Conservation (phyloP, 1,140 invertebrate genomes). For the Phenacoccus solenopsis region DNA sequence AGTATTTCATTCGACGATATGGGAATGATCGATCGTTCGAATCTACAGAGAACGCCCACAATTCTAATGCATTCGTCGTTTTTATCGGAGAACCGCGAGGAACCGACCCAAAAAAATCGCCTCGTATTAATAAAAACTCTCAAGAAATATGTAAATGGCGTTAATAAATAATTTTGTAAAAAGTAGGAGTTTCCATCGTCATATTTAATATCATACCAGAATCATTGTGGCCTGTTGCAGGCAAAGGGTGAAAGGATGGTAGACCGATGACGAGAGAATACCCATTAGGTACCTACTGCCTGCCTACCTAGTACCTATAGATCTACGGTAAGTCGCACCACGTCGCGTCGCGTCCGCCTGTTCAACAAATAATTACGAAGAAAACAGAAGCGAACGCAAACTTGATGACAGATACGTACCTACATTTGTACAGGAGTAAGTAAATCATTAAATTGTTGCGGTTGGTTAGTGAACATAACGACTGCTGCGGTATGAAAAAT, state of each 20-base stretch:
- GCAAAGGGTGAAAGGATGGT: too few relatives aligned
- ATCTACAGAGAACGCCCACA: conserved; percentile 11
- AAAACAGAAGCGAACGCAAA: too few relatives aligned
- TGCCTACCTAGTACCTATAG: too few relatives aligned
- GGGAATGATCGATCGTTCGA: neutral
- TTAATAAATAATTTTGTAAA: conserved; percentile 3
- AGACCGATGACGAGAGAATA: too few relatives aligned
- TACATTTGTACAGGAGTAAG: neutral
- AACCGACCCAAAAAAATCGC: conserved; percentile 5
- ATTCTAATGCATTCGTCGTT: neutral
- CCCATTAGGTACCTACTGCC: too few relatives aligned
- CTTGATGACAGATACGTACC: conserved; percentile 1
- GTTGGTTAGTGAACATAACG: neutral
- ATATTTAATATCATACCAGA: too few relatives aligned
- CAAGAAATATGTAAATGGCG: neutral
- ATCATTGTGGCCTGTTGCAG: too few relatives aligned
- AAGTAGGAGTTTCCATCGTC: neutral
- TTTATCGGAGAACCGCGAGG: conserved; percentile 6
- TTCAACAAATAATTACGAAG: too few relatives aligned
- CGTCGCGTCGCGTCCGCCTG: too few relatives aligned
- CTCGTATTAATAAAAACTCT: neutral
- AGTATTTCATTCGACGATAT: neutral
- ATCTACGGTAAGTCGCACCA: too few relatives aligned
- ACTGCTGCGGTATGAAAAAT: too few relatives aligned
- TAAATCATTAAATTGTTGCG: neutral